Percentiles rank a stretch among this genome's conserved stretches.
Evolutionary conservation across 2,888 invertebrate genomes (phyloP).

Genomic region (Hesperia comma): DNA sequence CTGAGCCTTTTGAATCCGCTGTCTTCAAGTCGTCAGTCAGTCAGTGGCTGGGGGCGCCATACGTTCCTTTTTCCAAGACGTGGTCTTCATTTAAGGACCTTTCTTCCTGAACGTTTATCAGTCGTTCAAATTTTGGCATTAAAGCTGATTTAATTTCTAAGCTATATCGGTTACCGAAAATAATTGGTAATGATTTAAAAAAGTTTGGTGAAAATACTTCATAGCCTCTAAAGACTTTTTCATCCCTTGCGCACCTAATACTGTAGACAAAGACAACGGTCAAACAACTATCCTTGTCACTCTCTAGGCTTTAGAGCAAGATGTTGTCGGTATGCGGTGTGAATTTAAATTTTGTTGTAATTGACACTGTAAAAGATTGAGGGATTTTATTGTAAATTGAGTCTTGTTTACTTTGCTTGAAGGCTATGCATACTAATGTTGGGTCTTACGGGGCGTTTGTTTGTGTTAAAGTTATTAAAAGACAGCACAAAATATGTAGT

Average conservation of each 20-base stretch:
- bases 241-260: not conserved
- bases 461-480: conserved; percentile 3
- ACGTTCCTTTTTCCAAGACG: too few species aligned
- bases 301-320: not conserved
- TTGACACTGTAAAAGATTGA: conserved; percentile 1
- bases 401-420: not conserved
- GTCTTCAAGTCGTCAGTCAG: too few species aligned
- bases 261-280: not conserved
- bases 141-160: too few species aligned
- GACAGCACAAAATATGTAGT: not conserved
- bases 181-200: not conserved
- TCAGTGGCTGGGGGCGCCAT: too few species aligned
- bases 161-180: too few species aligned
- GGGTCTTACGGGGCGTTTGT: not conserved
- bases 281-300: not conserved
- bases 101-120: too few species aligned
- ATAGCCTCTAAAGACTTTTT: not conserved
- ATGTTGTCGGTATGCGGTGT: conserved; percentile 1
- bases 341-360: conserved; percentile 5
- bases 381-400: conserved; percentile 12
- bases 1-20: too few species aligned
- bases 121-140: too few species aligned
- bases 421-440: conserved; percentile 12
- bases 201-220: not conserved
- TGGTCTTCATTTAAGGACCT: too few species aligned